A percentile compares a stretch with the other conserved stretches of the same genome.
Conservation (phyloP, 2,797 vertebrate genomes). For the Bovichtus variegatus region DNA sequence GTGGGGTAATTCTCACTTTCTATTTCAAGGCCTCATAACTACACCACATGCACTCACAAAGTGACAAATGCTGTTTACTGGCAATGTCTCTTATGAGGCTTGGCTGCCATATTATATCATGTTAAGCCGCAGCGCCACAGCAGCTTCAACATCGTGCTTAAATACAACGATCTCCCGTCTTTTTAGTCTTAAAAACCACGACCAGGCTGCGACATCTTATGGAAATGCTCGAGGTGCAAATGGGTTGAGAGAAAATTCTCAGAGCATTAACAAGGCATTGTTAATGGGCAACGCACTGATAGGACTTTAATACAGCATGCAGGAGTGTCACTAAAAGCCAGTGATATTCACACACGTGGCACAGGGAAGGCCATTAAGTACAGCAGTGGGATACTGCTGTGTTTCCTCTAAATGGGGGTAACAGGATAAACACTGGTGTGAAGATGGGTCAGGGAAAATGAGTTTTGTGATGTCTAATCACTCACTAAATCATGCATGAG, state of each 20-base stretch:
- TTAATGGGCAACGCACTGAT: slow-evolving; percentile 27
- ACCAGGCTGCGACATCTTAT: slow-evolving; percentile 1
- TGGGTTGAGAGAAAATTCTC: not conserved
- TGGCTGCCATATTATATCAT: slow-evolving; percentile 26
- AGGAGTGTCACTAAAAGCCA: slow-evolving; percentile 39
- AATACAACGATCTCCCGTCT: not conserved
- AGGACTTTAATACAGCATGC: slow-evolving; percentile 19
- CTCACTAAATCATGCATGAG: slow-evolving; percentile 82
- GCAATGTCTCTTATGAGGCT: slow-evolving; percentile 42
- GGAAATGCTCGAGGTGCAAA: not conserved
- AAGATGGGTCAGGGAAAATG: slow-evolving; percentile 60
- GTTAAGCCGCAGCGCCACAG: slow-evolving; percentile 24
- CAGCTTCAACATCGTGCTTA: slow-evolving; percentile 3
- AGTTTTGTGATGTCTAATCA: slow-evolving; percentile 74
- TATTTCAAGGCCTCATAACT: slow-evolving; percentile 59
- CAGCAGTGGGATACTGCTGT: slow-evolving; percentile 12
- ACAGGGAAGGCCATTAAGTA: slow-evolving; percentile 17
- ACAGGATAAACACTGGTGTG: slow-evolving; percentile 66
- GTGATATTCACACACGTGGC: slow-evolving; percentile 40
- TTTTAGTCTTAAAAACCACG: not conserved
- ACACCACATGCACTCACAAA: slow-evolving; percentile 46
- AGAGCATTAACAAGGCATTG: slow-evolving; percentile 22
- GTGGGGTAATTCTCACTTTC: slow-evolving; percentile 64
- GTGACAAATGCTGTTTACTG: slow-evolving; percentile 67
- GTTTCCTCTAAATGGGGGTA: slow-evolving; percentile 56